phyloP scores from a whole-genome alignment of 2,888 invertebrate species.

The Noctua comes region DNA sequence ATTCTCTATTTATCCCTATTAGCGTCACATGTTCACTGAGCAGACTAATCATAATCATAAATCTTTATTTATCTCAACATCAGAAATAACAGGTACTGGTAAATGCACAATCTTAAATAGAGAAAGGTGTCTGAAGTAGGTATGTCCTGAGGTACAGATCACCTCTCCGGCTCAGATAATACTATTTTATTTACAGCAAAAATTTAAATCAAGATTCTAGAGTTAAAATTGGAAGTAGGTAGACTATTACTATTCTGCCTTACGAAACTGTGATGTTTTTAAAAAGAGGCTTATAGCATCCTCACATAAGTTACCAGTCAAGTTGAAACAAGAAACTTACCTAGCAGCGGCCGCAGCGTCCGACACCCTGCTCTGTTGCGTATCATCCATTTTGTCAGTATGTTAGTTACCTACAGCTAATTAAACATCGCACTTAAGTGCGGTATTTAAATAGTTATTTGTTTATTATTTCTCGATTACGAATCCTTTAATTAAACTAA shows the following conservation, averaged over 20 bases:
- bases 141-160: too few relatives aligned
- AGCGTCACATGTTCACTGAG: neutral
- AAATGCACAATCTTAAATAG: too few relatives aligned
- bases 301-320: neutral
- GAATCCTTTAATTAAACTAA: constrained; percentile 9
- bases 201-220: too few relatives aligned
- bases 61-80: too few relatives aligned
- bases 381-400: constrained; percentile 79
- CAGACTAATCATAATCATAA: too few relatives aligned
- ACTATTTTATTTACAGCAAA: too few relatives aligned
- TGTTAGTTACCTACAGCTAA: constrained; percentile 19
- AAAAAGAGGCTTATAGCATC: neutral
- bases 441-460: too few relatives aligned
- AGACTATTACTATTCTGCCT: neutral
- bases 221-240: too few relatives aligned
- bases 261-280: neutral
- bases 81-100: too few relatives aligned
- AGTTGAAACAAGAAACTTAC: constrained; percentile 73
- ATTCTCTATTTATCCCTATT: neutral
- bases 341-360: constrained; percentile 75
- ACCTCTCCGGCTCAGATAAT: too few relatives aligned
- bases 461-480: neutral
- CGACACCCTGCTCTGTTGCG: constrained; percentile 74
- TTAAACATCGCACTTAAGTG: constrained; percentile 21
- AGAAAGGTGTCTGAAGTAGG: too few relatives aligned